Conservation (phyloP, 2,888 invertebrate species). For the Calameuta pallipes region DNA sequence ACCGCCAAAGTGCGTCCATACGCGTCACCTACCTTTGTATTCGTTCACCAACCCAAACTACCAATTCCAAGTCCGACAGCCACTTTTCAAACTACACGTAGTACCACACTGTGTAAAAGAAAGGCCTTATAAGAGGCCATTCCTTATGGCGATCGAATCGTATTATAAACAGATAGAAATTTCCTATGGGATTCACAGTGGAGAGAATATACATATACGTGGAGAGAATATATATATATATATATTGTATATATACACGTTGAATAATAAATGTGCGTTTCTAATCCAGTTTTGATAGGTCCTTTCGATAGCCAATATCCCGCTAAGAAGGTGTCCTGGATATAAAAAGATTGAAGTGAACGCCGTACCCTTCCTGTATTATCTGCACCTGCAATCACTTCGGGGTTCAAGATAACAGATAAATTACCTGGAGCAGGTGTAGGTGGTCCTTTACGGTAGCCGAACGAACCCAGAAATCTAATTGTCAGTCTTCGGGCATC, state of each 20-base stretch:
- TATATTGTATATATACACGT: neutral
- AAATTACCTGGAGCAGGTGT: constrained; percentile 60
- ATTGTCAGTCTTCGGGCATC: constrained; percentile 57
- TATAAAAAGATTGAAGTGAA: neutral
- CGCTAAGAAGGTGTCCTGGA: neutral
- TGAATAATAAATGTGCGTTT: neutral
- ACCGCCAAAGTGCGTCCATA: constrained; percentile 9
- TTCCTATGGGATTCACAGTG: neutral
- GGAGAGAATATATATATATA: no score
- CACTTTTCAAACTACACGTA: neutral
- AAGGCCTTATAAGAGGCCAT: neutral
- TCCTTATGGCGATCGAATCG: neutral
- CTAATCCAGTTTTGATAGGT: neutral
- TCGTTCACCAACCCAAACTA: neutral
- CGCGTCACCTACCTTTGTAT: neutral
- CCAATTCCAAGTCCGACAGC: neutral
- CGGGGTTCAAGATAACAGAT: constrained; percentile 41
- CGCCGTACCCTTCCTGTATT: constrained; percentile 25
- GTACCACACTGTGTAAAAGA: neutral
- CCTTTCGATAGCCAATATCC: neutral
- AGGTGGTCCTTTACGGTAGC: constrained; percentile 63
- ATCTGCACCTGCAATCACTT: constrained; percentile 50
- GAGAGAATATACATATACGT: no score
- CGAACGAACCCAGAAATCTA: constrained; percentile 62
- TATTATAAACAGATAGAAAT: neutral